Percentiles rank a stretch among this genome's conserved stretches.
These are phyloP conservation scores for Coelogynopora nodosa DNA, from an alignment of 2,888 invertebrate genomes.

Conservation along the genomic window DNA sequence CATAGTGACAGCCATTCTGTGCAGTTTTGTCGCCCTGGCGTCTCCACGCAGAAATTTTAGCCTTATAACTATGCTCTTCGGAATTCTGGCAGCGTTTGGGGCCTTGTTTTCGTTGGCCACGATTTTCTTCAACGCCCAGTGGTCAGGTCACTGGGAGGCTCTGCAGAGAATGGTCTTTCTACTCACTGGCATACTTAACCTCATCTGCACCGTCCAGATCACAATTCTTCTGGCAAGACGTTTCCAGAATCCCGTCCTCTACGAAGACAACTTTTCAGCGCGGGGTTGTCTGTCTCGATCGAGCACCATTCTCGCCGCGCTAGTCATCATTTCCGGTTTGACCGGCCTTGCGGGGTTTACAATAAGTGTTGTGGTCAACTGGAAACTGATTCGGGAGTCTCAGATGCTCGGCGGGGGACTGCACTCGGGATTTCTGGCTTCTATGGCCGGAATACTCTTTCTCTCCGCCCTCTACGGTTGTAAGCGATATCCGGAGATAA, in stretches of 20 bases:
- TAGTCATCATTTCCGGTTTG: slow-evolving; percentile 35
- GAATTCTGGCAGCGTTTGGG: slow-evolving; percentile 37
- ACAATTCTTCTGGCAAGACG: slow-evolving; percentile 9
- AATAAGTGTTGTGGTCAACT: slow-evolving; percentile 34
- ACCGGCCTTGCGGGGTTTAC: slow-evolving; percentile 33
- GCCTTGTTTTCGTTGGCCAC: slow-evolving; percentile 33
- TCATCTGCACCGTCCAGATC: slow-evolving; percentile 25
- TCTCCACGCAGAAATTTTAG: slow-evolving; percentile 27
- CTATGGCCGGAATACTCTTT: slow-evolving; percentile 19
- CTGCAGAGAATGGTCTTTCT: slow-evolving; percentile 33
- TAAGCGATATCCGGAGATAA: background rate
- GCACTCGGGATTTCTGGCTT: slow-evolving; percentile 35
- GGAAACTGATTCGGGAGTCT: background rate
- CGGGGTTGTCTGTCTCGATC: slow-evolving; percentile 4
- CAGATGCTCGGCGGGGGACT: slow-evolving; percentile 37
- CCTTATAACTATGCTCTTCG: slow-evolving; percentile 26
- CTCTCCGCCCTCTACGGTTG: slow-evolving; percentile 26
- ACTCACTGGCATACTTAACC: slow-evolving; percentile 16
- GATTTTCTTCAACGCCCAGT: slow-evolving; percentile 34
- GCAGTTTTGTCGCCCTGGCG: slow-evolving; percentile 37
- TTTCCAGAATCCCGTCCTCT: slow-evolving; percentile 26
- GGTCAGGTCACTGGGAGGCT: slow-evolving; percentile 35
- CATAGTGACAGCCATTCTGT: slow-evolving; percentile 29
- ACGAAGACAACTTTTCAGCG: slow-evolving; percentile 32
- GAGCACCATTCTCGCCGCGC: slow-evolving; percentile 23